Evolutionary conservation across 1,140 invertebrate genomes (phyloP), one percentile per base, ranked within the genome.

Genomic region (Philaenus spumarius): DNA sequence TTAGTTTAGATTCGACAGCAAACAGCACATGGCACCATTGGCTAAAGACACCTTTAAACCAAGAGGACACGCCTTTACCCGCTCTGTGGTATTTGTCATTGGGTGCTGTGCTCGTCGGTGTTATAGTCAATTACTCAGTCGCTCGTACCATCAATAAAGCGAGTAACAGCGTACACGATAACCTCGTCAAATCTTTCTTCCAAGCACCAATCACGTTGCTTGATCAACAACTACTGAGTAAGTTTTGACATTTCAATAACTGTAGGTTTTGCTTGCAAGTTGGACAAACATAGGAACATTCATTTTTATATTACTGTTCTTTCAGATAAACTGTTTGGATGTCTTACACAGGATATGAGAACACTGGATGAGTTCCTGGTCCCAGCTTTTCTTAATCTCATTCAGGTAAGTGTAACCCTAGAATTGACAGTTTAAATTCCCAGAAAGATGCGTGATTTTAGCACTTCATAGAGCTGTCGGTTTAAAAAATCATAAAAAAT

Each of bases 1-100:
- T 30, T 9, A 30, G 26, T 30, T 30, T 30, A 30, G 26, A 30
- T 30, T 30, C 26, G 3, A 30, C 26, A 30, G 37, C 15, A n/a
- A 53, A 53, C 30, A 53, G 50, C 30, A 37, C 30, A 1, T 53
- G 50, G 50, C 30, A 53, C 19, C 22, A 53, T 39, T 53, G 50
- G 50, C 20, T 53, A 35, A 53, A 53, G 19, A 53, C 17, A 17
- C 50, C 50, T 11, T 20, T 53, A 2, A 53, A 39, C 15, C 19
- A 53, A 9, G 50, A 53, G 30, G 50, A 53, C 17, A 53, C 50
- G 7, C 50, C 50, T 15, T 35, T 53, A 7, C 50, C 50, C 6
- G 50, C 50, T 2, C 50, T 53, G 30, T 53, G 50, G 50, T 53
- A 53, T 17, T 17, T 53, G 2, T 53, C 50, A n/a, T 22, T 35